Base-by-base conservation (phyloP, 2,888 invertebrate species). In the Catonia carolina region DNA sequence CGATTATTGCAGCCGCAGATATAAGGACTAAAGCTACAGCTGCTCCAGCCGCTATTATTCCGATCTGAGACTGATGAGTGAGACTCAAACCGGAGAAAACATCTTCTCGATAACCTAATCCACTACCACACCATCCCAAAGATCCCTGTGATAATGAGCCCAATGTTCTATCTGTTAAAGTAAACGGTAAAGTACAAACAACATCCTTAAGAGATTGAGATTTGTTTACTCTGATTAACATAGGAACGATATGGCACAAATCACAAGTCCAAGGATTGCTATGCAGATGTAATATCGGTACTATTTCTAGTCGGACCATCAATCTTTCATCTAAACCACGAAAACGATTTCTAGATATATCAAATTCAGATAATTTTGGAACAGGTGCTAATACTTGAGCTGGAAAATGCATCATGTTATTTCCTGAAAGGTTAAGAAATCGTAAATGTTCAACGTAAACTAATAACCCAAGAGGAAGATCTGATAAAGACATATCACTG, bases 301-400 rank as follows among this genome's bases (percentile, higher is more conserved):
- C 74, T 8, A 76, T 76, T 67, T 83, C 82, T 50, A 85, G 68
- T 60, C 79, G 74, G 41, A 77, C 72, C 45, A 85, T 70, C 31
- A 80, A 74, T 33, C 76, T 71, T 62, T 81, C 81, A 61, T 77
- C 78, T 53, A 85, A 73, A 41, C 82, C 81, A 63, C 80, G 78
- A 63, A 89, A 73, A 67, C 79, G 77, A 72, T 90, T 90, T 64
- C 81, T 75, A n/a, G 86, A 86, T 64, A 88, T 71, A 72, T 89
- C 87, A 62, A 89, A 72, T 65, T 78, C 77, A 69, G 81, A 75
- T 48, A 85, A 70, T 68, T 78, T 76, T 66, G 75, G 76, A 1
- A 83, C 77, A 56, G 79, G 77, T 2, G 75, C 72, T 1, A 85
- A 70, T 47, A 79, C 71, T 64, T 79, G 78, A 31, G 74, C 74